Base-by-base conservation (phyloP, 2,113 vertebrate genomes). In the Laticauda laticaudata region DNA sequence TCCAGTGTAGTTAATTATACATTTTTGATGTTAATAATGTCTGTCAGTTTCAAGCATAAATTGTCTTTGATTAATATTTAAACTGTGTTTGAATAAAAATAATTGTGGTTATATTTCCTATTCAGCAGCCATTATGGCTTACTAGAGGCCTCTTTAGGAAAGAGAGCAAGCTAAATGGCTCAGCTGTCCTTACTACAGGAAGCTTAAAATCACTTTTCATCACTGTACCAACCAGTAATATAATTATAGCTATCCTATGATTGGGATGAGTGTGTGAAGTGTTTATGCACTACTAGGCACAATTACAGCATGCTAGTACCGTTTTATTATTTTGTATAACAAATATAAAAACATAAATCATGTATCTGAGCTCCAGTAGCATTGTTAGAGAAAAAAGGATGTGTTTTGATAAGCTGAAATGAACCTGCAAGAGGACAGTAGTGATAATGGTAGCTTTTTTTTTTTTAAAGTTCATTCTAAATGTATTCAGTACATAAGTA, bases 1-100 rank as follows among this genome's bases (percentile, higher is more conserved):
- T 97, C 96, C 97, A 98, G 96, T 97, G 97, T 97, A 98, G 98
- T 98, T 98, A 97, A 98, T 98, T 97, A 98, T 97, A 97, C 97
- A 97, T 98, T 88, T 98, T 98, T 98, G 97, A 98, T 97, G 97
- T 98, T 98, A 98, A 98, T 97, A 98, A 97, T 96, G 96, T 98
- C 98, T 98, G 98, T 98, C 98, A 98, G 97, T 97, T 97, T 98
- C 97, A 97, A 98, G 97, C 97, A 97, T 97, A 97, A 97, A 97
- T 98, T 95, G 92, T 96, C 98, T 98, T 98, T 98, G 98, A 98
- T 98, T 97, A 98, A 98, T 98, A 98, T 98, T 98, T 98, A 98
- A 98, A 98, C 98, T 97, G 96, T 98, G 98, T 98, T 98, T 98
- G 97, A 98, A 98, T 98, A 98, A 98, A 98, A 97, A 98, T 98